Conservation (phyloP, 2,888 invertebrate species). For the Morpho deidamia region DNA sequence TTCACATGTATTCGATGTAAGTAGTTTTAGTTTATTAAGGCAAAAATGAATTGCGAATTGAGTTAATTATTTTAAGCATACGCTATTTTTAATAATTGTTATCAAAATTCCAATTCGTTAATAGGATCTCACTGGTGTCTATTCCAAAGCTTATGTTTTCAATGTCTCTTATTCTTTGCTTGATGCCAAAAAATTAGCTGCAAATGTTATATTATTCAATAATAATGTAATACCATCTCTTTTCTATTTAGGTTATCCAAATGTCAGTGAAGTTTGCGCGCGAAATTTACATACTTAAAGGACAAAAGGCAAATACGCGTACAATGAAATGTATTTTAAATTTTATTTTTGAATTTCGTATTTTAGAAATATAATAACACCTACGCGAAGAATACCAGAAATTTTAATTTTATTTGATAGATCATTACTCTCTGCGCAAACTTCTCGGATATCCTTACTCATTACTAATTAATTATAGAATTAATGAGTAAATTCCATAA, state of each 20-base stretch:
- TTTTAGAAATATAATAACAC: too few species aligned
- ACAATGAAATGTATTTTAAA: too few species aligned
- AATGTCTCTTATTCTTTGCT: constrained; percentile 60
- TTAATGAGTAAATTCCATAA: constrained; percentile 75
- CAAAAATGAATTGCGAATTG: too few species aligned
- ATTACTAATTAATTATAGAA: constrained; percentile 65
- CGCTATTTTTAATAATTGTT: too few species aligned
- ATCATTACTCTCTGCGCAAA: constrained; percentile 31
- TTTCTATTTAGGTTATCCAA: constrained; percentile 63
- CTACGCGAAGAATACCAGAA: too few species aligned
- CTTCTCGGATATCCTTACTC: constrained; percentile 53
- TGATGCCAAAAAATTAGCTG: constrained; percentile 75
- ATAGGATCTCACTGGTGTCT: constrained; percentile 61
- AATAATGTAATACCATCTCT: constrained; percentile 57
- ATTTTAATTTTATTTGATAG: too few species aligned
- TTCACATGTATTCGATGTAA: too few species aligned
- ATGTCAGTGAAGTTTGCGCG: constrained; percentile 49
- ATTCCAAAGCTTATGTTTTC: constrained; percentile 70
- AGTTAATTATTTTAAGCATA: too few species aligned
- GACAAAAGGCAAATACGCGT: constrained; percentile 11
- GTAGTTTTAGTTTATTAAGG: too few species aligned
- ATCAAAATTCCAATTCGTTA: not conserved
- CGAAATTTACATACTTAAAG: constrained; percentile 8
- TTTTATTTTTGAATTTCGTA: too few species aligned
- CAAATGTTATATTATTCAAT: constrained; percentile 61